Base-by-base conservation (phyloP, 2,888 invertebrate species). In the Pinctada fucata region DNA sequence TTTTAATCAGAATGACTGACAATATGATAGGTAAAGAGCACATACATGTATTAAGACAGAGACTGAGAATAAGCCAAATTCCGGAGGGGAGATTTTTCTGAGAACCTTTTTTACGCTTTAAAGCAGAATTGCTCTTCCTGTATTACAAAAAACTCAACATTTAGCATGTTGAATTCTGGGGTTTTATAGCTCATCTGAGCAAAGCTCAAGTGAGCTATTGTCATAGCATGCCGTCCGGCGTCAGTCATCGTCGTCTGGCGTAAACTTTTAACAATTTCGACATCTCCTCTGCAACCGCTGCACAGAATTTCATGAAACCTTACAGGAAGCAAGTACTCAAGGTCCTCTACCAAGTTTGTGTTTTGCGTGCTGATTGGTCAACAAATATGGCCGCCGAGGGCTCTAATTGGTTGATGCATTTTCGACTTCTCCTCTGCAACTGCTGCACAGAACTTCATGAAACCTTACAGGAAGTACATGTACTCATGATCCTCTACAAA, bases 321-420 rank as follows among this genome's bases (percentile, higher is more conserved):
- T 13, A 58, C 13, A 58, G 58, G 13, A 58, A 58, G 58, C 13
- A 58, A 58, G 58, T 58, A 58, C 58, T 58, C 58, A 58, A 58
- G 58, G 58, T 58, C 58, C 58, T 58, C 58, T 10, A 58, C 58
- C 58, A 58, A 58, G 58, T 58, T 58, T 58, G 58, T 58, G 58
- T 58, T 58, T 58, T 58, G 6, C 13, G 13, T 58, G 58, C 58
- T 13, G 58, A 58, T 58, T 13, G 8, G 58, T 58, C 8, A 58
- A 10, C 58, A 6, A 58, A 58, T 6, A 58, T 58, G 58, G 58
- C 58, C 58, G 58, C 58, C 58, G 13, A 10, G 6, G 58, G 13
- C 58, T 58, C 58, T 58, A 13, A 58, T 58, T 58, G 58, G 58
- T 58, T 58, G 58, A 58, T 13, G 13, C 58, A 58, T 58, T 58